Percentiles rank a stretch among this genome's conserved stretches.
phyloP scores from a whole-genome alignment of 2,113 vertebrate genomes.

The Microcebus murinus region DNA sequence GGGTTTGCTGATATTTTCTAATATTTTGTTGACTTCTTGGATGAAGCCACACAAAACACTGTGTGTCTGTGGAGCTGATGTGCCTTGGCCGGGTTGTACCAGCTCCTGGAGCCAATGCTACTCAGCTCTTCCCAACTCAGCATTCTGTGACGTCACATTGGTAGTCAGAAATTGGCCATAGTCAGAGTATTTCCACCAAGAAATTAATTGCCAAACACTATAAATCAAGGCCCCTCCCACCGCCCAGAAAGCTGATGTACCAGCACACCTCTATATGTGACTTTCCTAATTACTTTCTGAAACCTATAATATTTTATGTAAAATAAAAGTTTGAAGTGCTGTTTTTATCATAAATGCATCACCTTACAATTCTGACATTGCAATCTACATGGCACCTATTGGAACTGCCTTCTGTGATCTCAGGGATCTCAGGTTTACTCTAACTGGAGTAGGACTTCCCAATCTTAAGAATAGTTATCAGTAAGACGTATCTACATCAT shows the following conservation, averaged over 20 bases:
- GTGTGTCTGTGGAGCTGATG: background rate
- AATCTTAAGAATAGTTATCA: background rate
- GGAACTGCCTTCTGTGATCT: background rate
- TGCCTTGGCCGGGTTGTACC: no score
- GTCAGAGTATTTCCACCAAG: background rate
- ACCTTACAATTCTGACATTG: background rate
- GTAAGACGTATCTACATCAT: background rate
- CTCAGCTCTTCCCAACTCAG: background rate
- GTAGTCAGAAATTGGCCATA: background rate
- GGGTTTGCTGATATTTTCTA: background rate
- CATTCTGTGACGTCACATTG: background rate
- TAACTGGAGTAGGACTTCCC: background rate
- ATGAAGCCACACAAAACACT: background rate
- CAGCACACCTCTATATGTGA: background rate
- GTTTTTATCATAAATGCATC: background rate
- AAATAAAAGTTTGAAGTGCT: background rate
- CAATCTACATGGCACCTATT: background rate
- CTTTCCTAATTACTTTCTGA: background rate
- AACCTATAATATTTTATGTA: background rate
- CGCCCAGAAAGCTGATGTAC: background rate
- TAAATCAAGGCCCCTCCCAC: background rate
- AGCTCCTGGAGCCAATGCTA: background rate
- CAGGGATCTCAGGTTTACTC: background rate
- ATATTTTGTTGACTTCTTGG: background rate
- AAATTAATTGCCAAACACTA: background rate